A percentile compares a stretch with the other conserved stretches of the same genome.
These are phyloP conservation scores for Ferdinandea cuprea DNA, from an alignment of 2,888 invertebrate species.

Conservation along the genomic window DNA sequence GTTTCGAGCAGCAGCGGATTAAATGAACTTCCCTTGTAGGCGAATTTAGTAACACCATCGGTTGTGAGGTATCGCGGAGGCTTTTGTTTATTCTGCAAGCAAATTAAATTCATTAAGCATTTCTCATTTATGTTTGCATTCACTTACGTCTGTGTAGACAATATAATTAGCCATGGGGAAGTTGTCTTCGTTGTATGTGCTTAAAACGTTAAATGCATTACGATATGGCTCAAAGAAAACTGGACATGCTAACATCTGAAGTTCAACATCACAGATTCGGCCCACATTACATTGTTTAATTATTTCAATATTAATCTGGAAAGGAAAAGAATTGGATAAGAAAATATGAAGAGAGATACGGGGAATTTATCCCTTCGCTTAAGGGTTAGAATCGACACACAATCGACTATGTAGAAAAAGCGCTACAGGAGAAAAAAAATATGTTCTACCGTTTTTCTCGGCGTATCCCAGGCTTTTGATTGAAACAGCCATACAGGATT, in stretches of 20 bases:
- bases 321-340: not conserved
- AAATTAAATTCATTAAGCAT: conserved; percentile 2
- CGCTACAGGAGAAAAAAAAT: no score
- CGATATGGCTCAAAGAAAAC: conserved; percentile 93
- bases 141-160: conserved; percentile 84
- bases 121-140: not conserved
- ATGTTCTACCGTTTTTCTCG: no score
- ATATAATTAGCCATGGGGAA: conserved; percentile 89
- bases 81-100: conserved; percentile 61
- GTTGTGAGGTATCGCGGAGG: conserved; percentile 82
- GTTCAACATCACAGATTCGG: conserved; percentile 81
- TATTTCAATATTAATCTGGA: conserved; percentile 81
- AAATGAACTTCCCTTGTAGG: conserved; percentile 76
- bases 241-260: conserved; percentile 89
- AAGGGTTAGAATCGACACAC: no score
- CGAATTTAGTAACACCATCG: conserved; percentile 66
- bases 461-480: no score
- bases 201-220: conserved; percentile 88
- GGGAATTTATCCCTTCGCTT: no score
- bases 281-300: conserved; percentile 79
- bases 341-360: not conserved
- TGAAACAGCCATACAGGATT: no score
- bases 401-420: no score
- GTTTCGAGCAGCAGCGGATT: conserved; percentile 73
- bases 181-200: conserved; percentile 84